phyloP scores from a whole-genome alignment of 2,888 invertebrate genomes.

The Lycaena phlaeas region DNA sequence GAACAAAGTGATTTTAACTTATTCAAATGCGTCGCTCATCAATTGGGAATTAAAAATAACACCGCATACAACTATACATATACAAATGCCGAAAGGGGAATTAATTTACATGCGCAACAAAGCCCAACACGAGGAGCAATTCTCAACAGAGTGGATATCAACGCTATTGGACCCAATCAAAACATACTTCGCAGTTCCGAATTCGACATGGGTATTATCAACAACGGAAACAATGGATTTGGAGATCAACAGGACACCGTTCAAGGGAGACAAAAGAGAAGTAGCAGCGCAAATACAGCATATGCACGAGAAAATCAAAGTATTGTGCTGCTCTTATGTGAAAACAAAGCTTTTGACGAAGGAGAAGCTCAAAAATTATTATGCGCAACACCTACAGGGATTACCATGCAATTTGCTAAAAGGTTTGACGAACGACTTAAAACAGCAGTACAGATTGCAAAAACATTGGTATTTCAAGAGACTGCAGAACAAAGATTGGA shows the following conservation, averaged over 20 bases:
- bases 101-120: slow-evolving; percentile 10
- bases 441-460: neutral
- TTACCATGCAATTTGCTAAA: neutral
- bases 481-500: slow-evolving; percentile 12
- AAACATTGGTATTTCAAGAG: neutral
- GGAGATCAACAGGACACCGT: slow-evolving; percentile 4
- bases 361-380: neutral
- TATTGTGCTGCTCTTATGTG: neutral
- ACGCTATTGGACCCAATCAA: slow-evolving; percentile 6
- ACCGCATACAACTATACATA: neutral
- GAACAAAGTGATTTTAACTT: slow-evolving; percentile 10
- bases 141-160: neutral
- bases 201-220: neutral
- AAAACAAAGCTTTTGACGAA: neutral
- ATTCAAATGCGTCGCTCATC: slow-evolving; percentile 14
- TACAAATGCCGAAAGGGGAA: slow-evolving; percentile 10
- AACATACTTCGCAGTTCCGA: neutral
- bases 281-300: neutral
- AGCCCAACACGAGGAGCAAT: slow-evolving; percentile 1
- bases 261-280: neutral
- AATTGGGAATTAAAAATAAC: slow-evolving; percentile 2
- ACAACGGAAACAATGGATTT: neutral
- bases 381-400: neutral
- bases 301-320: neutral
- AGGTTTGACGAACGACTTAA: neutral